A percentile compares a stretch with the other conserved stretches of the same genome.
These are phyloP conservation scores for Paramisgurnus dabryanus DNA, from an alignment of 2,113 vertebrate species.

Conservation along the genomic window DNA sequence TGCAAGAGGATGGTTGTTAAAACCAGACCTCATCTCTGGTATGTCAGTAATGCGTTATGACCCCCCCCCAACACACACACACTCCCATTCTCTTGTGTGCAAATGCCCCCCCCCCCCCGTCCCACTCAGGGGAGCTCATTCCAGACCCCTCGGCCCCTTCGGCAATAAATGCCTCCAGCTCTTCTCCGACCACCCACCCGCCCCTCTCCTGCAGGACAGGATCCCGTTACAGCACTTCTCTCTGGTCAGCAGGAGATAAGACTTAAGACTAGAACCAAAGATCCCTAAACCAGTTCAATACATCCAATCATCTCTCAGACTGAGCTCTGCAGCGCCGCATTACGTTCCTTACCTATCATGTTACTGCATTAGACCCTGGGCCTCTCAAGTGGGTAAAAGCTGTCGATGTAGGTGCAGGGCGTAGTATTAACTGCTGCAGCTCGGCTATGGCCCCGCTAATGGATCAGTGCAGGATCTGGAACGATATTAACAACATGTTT, in stretches of 20 bases:
- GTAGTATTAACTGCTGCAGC: not conserved
- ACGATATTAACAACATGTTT: not conserved
- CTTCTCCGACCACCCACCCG: constrained; percentile 39
- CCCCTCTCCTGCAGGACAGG: constrained; percentile 41
- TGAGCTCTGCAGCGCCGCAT: constrained; percentile 26
- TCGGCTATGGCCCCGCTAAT: not conserved
- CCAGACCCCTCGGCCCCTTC: constrained; percentile 26
- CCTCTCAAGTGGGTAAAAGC: not conserved
- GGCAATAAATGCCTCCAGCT: constrained; percentile 30
- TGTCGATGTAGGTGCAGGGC: not conserved
- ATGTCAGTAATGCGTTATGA: constrained; percentile 52
- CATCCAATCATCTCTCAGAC: constrained; percentile 28
- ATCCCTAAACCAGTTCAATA: constrained; percentile 28
- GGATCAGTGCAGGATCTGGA: not conserved
- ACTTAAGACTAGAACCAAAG: constrained; percentile 26
- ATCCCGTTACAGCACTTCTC: constrained; percentile 42
- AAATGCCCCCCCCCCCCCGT: constrained; percentile 31
- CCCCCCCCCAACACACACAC: constrained; percentile 13
- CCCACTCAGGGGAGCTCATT: constrained; percentile 24
- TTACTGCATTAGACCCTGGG: constrained; percentile 43
- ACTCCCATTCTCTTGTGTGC: constrained; percentile 14
- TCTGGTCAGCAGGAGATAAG: constrained; percentile 47
- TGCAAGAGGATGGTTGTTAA: constrained; percentile 29
- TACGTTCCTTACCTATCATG: constrained; percentile 31
- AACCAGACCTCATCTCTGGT: constrained; percentile 49